phyloP scores from a whole-genome alignment of 2,113 vertebrate genomes.

The Chitala chitala region DNA sequence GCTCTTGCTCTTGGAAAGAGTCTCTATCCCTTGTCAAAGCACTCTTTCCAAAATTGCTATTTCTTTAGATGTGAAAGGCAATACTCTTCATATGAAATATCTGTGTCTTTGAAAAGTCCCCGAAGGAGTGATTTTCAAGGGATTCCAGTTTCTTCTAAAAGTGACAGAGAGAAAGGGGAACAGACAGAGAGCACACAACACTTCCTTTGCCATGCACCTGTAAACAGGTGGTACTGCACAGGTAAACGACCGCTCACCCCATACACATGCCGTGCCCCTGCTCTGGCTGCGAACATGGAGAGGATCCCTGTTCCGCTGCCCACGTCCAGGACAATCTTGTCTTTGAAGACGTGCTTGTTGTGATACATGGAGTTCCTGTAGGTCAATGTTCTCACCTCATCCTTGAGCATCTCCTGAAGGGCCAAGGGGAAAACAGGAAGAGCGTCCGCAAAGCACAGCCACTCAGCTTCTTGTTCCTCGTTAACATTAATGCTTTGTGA shows the following conservation, averaged over 20 bases:
- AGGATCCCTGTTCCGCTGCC: conserved; percentile 97
- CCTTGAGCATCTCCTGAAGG: conserved; percentile 93
- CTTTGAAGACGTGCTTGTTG: conserved; percentile 97
- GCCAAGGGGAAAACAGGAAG: conserved; percentile 6
- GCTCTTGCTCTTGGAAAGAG: not conserved
- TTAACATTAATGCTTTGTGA: too few species aligned
- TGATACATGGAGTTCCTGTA: conserved; percentile 98
- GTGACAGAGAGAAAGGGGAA: too few species aligned
- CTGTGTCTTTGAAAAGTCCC: not conserved
- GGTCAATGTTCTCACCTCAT: conserved; percentile 91
- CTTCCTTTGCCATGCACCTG: too few species aligned
- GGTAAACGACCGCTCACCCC: conserved; percentile 34
- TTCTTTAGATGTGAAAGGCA: not conserved
- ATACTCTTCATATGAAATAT: not conserved
- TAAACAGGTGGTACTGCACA: too few species aligned
- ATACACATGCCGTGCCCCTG: conserved; percentile 91
- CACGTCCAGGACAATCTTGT: conserved; percentile 92
- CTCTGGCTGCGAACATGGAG: conserved; percentile 97
- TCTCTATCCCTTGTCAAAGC: not conserved
- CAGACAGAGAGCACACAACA: not conserved
- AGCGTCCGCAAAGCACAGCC: too few species aligned
- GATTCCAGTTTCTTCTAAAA: not conserved
- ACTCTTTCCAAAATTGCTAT: not conserved
- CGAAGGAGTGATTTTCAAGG: not conserved
- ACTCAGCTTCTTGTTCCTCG: too few species aligned